Percentiles rank a stretch among this genome's conserved stretches.
Evolutionary conservation across 2,113 vertebrate species (phyloP).

Genomic region (Myotis yumanensis): DNA sequence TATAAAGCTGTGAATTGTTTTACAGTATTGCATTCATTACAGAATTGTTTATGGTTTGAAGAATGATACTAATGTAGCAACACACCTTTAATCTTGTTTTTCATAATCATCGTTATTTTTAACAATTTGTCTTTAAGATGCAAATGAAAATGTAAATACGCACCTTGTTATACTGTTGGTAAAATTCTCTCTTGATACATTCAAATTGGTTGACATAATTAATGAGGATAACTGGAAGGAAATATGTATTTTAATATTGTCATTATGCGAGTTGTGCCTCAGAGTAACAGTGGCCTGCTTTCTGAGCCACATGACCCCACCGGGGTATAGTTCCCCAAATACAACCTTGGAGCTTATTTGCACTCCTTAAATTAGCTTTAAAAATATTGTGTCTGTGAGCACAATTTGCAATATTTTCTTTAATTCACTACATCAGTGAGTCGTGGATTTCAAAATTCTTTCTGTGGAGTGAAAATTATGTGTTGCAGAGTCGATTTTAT

Average conservation of each 20-base stretch:
- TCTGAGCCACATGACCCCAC: not conserved
- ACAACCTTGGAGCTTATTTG: slow-evolving; percentile 1
- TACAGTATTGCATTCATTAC: slow-evolving; percentile 61
- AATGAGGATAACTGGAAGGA: slow-evolving; percentile 45
- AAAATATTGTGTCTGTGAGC: not conserved
- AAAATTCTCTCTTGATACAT: slow-evolving; percentile 68
- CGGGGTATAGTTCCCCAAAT: not conserved
- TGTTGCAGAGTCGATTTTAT: not conserved
- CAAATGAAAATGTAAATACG: slow-evolving; percentile 70
- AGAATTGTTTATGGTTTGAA: slow-evolving; percentile 62
- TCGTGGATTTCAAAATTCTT: not conserved
- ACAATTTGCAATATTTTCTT: not conserved
- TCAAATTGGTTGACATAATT: slow-evolving; percentile 68
- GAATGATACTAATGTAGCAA: slow-evolving; percentile 64
- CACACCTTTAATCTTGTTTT: slow-evolving; percentile 75
- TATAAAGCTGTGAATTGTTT: slow-evolving; percentile 82
- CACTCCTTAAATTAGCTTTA: slow-evolving; percentile 44
- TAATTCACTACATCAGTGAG: slow-evolving; percentile 3
- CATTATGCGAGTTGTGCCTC: not conserved
- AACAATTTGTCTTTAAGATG: slow-evolving; percentile 61
- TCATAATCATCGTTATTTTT: slow-evolving; percentile 67
- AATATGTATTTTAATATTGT: slow-evolving; percentile 1
- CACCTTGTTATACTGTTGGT: slow-evolving; percentile 62
- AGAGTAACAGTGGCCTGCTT: not conserved
- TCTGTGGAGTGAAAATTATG: not conserved